Base-by-base conservation (phyloP, 2,888 invertebrate species). In the Drosophila mimetica region DNA sequence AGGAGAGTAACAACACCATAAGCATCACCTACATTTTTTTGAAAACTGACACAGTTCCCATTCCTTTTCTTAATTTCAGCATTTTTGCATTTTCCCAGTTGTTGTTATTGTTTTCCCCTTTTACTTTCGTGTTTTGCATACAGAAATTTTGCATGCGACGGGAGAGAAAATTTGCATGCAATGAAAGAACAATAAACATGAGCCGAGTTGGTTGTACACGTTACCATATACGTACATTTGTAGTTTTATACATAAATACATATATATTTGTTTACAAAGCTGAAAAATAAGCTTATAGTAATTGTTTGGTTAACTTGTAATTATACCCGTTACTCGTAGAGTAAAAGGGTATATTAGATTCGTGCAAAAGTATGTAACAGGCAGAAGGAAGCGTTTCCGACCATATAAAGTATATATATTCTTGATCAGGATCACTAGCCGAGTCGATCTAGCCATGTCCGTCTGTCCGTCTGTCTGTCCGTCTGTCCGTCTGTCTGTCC, bases 141-240 rank as follows among this genome's bases (percentile, higher is more conserved):
- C 14, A n/a, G 39, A 50, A 34, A 42, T 64, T 46, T 53, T 66
- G 65, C 65, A 66, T 66, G 65, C 50, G 48, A 50, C 48, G 36
- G 60, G 28, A 60, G 42, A 53, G 47, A 20, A 42, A 59, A 63
- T 75, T 75, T 76, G 79, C 79, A 79, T 78, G 70, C 50, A 42
- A 57, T 57, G 34, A 42, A 69, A 71, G 60, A 67, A 63, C 67
- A 63, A 51, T 55, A 57, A 77, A 18, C 64, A 54, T 34, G 51
- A 16, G 25, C 22, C 34, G 13, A 50, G 34, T 60, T 65, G 54
- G 67, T 77, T 65, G 41, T 51, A 18, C 30, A 48, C 11, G 37
- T 25, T 14, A 42, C 7, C 20, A 9, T 11, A 18, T 37, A 18
- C 18, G 18, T 16, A 39, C 11, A 3, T 11, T 30, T 11, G 9